Percentiles rank a stretch among this genome's conserved stretches.
Evolutionary conservation across 2,113 vertebrate species (phyloP).

Genomic region (Leptodactylus fuscus): DNA sequence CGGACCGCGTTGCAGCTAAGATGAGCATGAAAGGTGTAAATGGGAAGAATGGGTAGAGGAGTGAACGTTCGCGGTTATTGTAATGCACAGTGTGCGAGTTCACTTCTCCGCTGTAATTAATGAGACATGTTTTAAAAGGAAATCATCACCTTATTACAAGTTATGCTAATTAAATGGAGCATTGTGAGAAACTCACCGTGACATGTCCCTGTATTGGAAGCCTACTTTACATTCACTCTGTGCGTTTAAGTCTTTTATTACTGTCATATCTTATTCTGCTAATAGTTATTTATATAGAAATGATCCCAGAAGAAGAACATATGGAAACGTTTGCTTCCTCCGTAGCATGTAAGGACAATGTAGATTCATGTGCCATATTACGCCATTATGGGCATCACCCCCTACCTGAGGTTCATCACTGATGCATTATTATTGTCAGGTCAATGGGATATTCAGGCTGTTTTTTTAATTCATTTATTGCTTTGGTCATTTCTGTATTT

Average conservation of each 20-base stretch:
- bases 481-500: no score
- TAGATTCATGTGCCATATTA: neutral
- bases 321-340: neutral
- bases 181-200: constrained; percentile 33
- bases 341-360: neutral
- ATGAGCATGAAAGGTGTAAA: constrained; percentile 17
- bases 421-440: no score
- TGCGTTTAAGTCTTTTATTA: constrained; percentile 34
- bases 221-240: constrained; percentile 32
- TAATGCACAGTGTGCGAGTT: constrained; percentile 30
- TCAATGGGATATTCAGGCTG: no score
- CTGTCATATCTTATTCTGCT: constrained; percentile 38
- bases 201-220: constrained; percentile 39
- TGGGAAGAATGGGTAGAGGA: constrained; percentile 8
- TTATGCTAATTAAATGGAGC: constrained; percentile 37
- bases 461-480: no score
- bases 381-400: no score
- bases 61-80: constrained; percentile 5
- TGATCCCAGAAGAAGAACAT: constrained; percentile 1
- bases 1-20: neutral
- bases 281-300: constrained; percentile 30
- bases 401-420: no score
- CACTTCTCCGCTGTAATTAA: constrained; percentile 38
- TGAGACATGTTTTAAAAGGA: constrained; percentile 34
- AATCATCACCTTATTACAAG: constrained; percentile 48